phyloP scores from a whole-genome alignment of 2,113 vertebrate genomes.

The Raja brachyura region DNA sequence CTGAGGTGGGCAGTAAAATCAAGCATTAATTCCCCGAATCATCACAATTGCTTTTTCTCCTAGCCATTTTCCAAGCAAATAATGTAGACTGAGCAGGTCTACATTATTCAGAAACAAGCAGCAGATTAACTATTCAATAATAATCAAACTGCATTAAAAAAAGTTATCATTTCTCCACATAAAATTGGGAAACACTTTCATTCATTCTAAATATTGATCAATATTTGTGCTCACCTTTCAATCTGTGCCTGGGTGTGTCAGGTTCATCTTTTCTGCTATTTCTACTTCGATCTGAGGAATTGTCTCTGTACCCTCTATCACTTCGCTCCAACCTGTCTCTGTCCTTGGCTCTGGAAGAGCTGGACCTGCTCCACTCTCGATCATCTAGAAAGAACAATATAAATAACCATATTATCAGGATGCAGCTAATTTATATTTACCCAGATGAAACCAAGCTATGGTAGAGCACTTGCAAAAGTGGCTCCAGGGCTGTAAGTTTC shows the following conservation, averaged over 20 bases:
- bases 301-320: conserved; percentile 64
- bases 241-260: conserved; percentile 69
- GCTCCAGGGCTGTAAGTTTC: too few relatives aligned
- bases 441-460: background rate
- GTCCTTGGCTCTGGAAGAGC: conserved; percentile 52
- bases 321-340: conserved; percentile 50
- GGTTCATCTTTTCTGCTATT: conserved; percentile 72
- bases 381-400: conserved; percentile 60
- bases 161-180: background rate
- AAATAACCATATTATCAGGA: background rate
- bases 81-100: background rate
- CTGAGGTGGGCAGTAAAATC: too few relatives aligned
- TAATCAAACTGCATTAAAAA: background rate
- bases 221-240: conserved; percentile 65
- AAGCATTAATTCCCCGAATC: background rate
- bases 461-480: background rate
- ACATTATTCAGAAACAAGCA: background rate
- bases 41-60: background rate
- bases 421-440: too few relatives aligned
- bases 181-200: background rate
- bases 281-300: conserved; percentile 71
- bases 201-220: background rate
- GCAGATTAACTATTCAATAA: background rate
- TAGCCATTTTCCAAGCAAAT: background rate
- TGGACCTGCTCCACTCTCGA: conserved; percentile 64